phyloP scores from a whole-genome alignment of 2,113 vertebrate genomes.

The Python bivittatus region DNA sequence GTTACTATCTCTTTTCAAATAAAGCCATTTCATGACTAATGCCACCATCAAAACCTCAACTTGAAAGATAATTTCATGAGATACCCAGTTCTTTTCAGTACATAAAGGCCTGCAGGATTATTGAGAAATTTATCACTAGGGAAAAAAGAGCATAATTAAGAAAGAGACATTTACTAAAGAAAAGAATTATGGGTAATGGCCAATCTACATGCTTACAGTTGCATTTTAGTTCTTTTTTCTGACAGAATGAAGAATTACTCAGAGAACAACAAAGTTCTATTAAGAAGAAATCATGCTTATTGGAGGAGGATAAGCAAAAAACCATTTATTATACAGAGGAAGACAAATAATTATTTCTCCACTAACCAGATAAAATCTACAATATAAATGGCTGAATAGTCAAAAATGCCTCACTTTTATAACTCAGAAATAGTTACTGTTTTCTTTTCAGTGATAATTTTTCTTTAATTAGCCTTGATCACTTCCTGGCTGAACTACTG shows the following conservation, averaged over 20 bases:
- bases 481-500: not conserved
- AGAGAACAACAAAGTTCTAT: constrained; percentile 47
- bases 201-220: constrained; percentile 43
- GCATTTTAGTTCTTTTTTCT: constrained; percentile 32
- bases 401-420: constrained; percentile 12
- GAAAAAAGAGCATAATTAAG: constrained; percentile 9
- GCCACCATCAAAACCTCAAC: not conserved
- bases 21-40: not conserved
- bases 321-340: constrained; percentile 15
- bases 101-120: not conserved
- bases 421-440: constrained; percentile 14
- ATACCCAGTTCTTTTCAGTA: not conserved
- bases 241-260: constrained; percentile 51
- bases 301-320: constrained; percentile 17
- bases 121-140: constrained; percentile 2
- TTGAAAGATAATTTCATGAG: not conserved
- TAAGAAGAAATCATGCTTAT: constrained; percentile 22
- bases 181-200: constrained; percentile 51
- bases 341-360: constrained; percentile 38
- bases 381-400: constrained; percentile 25
- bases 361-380: constrained; percentile 38
- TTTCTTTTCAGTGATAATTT: constrained; percentile 5
- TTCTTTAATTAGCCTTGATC: constrained; percentile 16
- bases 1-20: not conserved
- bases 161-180: constrained; percentile 42